Percentiles rank a stretch among this genome's conserved stretches.
These are phyloP conservation scores for Podarcis cretensis DNA, from an alignment of 2,113 vertebrate species.

Conservation along the genomic window DNA sequence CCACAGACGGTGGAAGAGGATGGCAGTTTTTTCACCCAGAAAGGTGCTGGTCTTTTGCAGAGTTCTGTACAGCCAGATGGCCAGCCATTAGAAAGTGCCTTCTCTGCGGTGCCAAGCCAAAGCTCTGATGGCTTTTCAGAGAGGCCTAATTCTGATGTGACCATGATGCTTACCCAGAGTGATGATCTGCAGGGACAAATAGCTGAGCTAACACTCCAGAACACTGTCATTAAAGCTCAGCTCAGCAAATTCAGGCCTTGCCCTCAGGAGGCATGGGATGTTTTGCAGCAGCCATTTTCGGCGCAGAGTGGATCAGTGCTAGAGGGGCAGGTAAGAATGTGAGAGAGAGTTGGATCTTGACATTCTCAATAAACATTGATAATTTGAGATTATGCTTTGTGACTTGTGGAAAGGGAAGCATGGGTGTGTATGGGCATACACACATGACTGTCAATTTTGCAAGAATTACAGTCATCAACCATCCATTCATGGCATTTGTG, in stretches of 20 bases:
- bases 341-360: not conserved
- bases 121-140: not conserved
- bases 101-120: slow-evolving; percentile 27
- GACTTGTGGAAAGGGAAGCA: not conserved
- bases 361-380: not conserved
- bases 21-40: slow-evolving; percentile 49
- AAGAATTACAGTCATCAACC: not conserved
- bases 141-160: slow-evolving; percentile 23
- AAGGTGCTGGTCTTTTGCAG: slow-evolving; percentile 50
- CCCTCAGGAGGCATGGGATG: slow-evolving; percentile 55
- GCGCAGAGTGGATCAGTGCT: slow-evolving; percentile 13
- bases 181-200: slow-evolving; percentile 80
- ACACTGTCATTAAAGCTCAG: slow-evolving; percentile 82
- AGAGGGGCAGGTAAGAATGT: slow-evolving; percentile 59
- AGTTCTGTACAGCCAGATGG: slow-evolving; percentile 2
- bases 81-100: not conserved
- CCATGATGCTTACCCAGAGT: slow-evolving; percentile 41
- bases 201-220: slow-evolving; percentile 82
- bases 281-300: slow-evolving; percentile 37
- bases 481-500: not conserved
- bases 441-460: not conserved
- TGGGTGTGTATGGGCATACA: not conserved
- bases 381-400: not conserved
- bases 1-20: slow-evolving; percentile 58
- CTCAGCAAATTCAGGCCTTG: slow-evolving; percentile 67